Evolutionary conservation across 2,113 vertebrate species (phyloP).

Genomic region (Eonycteris spelaea): DNA sequence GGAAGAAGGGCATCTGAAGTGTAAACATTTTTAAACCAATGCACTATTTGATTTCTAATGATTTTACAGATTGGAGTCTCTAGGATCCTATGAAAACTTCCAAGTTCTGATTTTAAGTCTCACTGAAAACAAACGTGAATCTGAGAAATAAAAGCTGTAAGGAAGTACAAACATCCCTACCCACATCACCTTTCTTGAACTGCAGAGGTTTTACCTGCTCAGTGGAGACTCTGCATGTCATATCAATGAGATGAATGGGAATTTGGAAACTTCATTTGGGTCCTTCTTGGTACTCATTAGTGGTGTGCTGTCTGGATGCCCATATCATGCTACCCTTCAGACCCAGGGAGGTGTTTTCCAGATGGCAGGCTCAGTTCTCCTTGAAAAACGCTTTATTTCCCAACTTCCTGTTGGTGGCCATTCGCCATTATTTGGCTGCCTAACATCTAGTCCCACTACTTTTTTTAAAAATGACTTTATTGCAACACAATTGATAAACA

Average conservation of each 20-base stretch:
- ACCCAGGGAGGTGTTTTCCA: background rate
- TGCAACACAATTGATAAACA: background rate
- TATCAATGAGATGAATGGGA: background rate
- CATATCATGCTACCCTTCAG: background rate
- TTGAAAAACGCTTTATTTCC: background rate
- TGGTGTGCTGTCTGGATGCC: background rate
- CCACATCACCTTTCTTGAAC: background rate
- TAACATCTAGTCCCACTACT: background rate
- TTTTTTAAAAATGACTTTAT: background rate
- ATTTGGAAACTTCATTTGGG: background rate
- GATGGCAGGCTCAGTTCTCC: background rate
- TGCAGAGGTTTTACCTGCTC: background rate
- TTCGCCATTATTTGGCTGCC: background rate
- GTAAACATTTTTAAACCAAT: background rate
- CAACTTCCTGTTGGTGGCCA: background rate
- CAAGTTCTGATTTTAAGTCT: background rate
- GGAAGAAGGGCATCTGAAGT: background rate
- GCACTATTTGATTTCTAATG: background rate
- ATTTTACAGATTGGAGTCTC: background rate
- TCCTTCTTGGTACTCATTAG: background rate
- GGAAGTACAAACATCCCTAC: background rate
- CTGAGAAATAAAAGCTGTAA: background rate
- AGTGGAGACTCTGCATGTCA: fast-evolving
- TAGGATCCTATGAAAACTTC: background rate
- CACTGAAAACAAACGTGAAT: background rate